Evolutionary conservation across 2,797 vertebrate genomes (phyloP).

Genomic region (Morelia viridis): DNA sequence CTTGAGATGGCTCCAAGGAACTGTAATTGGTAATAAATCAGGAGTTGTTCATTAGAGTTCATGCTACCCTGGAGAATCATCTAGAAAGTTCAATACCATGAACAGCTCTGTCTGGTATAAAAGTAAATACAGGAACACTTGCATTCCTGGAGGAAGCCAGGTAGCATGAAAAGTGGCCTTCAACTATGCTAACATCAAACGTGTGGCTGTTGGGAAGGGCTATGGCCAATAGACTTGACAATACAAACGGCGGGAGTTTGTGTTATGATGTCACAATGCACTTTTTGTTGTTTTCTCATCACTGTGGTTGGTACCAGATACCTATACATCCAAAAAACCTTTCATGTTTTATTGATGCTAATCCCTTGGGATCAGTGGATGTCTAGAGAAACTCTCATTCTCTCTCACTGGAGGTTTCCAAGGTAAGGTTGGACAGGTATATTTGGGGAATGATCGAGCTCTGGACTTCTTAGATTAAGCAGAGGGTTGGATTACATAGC

Average conservation of each 20-base stretch:
- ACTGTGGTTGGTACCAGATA: not conserved
- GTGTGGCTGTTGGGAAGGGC: not conserved
- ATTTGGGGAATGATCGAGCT: not conserved
- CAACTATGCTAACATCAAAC: not conserved
- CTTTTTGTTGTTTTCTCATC: not conserved
- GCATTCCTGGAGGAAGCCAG: accelerated
- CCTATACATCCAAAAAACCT: not conserved
- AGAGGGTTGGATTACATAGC: not conserved
- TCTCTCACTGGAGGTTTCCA: not conserved
- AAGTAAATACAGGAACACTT: not conserved
- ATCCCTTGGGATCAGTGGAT: too few species aligned
- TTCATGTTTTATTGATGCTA: not conserved
- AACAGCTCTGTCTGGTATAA: conserved; percentile 54
- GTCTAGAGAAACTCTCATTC: not conserved
- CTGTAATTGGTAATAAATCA: conserved; percentile 6
- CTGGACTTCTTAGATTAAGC: not conserved
- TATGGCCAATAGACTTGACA: not conserved
- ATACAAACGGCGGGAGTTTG: not conserved
- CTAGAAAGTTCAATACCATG: conserved; percentile 62
- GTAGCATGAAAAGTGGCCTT: not conserved
- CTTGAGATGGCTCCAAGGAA: conserved; percentile 27
- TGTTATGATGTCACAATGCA: not conserved
- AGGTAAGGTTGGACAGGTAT: not conserved
- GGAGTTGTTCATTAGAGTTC: conserved; percentile 65
- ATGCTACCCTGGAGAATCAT: conserved; percentile 52